A percentile compares a stretch with the other conserved stretches of the same genome.
These are phyloP conservation scores for Ectropis crepuscularia DNA, from an alignment of 2,888 invertebrate genomes.

Conservation along the genomic window DNA sequence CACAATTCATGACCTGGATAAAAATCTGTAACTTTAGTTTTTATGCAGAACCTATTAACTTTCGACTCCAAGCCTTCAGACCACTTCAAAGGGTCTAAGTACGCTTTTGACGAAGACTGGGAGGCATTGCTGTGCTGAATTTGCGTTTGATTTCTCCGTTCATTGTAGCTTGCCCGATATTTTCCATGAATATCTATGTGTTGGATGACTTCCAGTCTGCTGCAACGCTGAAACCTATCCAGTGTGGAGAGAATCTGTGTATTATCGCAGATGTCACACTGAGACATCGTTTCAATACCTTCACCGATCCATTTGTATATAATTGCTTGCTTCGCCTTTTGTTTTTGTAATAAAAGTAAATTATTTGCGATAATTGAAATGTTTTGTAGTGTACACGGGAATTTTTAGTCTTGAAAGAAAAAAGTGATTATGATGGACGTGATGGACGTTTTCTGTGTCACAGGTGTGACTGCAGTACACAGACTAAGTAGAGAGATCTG, in stretches of 20 bases:
- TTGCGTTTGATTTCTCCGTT: slow-evolving; percentile 16
- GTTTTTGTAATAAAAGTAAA: too few species aligned
- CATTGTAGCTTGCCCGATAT: slow-evolving; percentile 38
- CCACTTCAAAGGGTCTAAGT: slow-evolving; percentile 1
- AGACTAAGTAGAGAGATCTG: too few species aligned
- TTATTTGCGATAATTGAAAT: too few species aligned
- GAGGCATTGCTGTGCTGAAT: not conserved
- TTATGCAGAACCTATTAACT: slow-evolving; percentile 49
- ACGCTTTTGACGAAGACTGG: slow-evolving; percentile 8
- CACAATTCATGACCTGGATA: slow-evolving; percentile 58
- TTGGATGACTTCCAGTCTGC: slow-evolving; percentile 51
- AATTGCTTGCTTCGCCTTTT: too few species aligned
- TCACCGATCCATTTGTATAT: too few species aligned
- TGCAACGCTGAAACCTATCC: slow-evolving; percentile 51
- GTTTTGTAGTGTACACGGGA: too few species aligned
- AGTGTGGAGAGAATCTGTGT: slow-evolving; percentile 11
- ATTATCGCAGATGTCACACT: not conserved
- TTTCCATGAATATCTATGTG: slow-evolving; percentile 62
- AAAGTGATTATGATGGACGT: too few species aligned
- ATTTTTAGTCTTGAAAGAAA: too few species aligned
- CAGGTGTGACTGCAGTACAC: too few species aligned
- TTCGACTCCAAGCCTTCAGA: slow-evolving; percentile 39
- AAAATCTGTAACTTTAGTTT: slow-evolving; percentile 52
- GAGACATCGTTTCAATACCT: not conserved
- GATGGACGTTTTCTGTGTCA: too few species aligned